Percentiles rank a stretch among this genome's conserved stretches.
Conservation (phyloP, 1,140 invertebrate genomes). For the Drosophila sproati region DNA sequence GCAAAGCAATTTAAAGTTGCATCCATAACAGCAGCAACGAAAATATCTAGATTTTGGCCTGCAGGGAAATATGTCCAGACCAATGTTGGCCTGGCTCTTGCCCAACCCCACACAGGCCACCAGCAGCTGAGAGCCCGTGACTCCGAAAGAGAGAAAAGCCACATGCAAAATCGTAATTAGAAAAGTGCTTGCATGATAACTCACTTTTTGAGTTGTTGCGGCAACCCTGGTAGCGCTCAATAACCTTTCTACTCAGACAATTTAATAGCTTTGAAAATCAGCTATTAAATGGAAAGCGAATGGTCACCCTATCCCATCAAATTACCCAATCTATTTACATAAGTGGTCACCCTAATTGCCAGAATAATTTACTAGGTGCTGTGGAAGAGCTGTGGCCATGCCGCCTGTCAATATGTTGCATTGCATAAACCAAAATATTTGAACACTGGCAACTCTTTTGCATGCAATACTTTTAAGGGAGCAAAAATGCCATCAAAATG, state of each 20-base stretch:
- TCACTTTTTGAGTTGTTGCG: conserved; percentile 55
- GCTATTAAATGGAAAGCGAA: conserved; percentile 44
- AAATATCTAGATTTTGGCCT: conserved; percentile 57
- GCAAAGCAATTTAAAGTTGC: conserved; percentile 81
- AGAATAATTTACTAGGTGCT: conserved; percentile 31
- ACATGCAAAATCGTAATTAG: conserved; percentile 69
- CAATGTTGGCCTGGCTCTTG: conserved; percentile 61
- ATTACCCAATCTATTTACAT: conserved; percentile 72
- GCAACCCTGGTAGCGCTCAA: conserved; percentile 9
- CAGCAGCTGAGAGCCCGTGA: conserved; percentile 30
- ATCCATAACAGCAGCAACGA: conserved; percentile 72
- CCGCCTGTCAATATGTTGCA: conserved; percentile 16
- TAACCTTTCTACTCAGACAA: conserved; percentile 3
- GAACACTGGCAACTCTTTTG: conserved; percentile 18
- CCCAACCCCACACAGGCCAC: conserved; percentile 2
- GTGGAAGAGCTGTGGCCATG: background rate
- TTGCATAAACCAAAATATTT: conserved; percentile 27
- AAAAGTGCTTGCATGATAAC: conserved; percentile 80
- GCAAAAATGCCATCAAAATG: conserved; percentile 75
- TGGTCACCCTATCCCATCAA: conserved; percentile 36
- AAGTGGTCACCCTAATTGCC: conserved; percentile 59
- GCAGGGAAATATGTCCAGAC: conserved; percentile 73
- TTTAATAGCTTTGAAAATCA: conserved; percentile 67
- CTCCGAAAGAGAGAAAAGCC: background rate
- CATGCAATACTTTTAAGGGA: conserved; percentile 15